Conservation (phyloP, 2,888 invertebrate species). For the Cremastinae sp. region DNA sequence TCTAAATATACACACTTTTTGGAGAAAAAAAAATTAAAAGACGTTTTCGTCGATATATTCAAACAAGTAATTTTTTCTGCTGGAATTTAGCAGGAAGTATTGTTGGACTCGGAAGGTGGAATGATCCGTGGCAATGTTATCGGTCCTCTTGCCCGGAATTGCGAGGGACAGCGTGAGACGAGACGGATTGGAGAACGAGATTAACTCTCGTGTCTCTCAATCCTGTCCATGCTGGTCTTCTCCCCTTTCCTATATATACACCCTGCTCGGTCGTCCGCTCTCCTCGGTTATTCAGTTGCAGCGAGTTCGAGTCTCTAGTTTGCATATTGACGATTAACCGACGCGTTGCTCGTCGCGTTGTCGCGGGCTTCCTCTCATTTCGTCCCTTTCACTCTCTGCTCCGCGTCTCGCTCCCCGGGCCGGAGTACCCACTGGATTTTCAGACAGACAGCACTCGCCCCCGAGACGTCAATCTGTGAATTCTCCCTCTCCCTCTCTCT, state of each 20-base stretch:
- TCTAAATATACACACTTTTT: too few species aligned
- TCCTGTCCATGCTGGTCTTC: background rate
- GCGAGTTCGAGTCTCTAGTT: conserved; percentile 60
- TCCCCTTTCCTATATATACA: background rate
- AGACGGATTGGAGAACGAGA: conserved; percentile 38
- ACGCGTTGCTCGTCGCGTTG: conserved; percentile 56
- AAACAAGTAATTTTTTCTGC: conserved; percentile 11
- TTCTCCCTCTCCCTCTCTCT: conserved; percentile 15
- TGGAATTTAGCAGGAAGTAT: background rate
- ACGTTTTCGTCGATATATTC: too few species aligned
- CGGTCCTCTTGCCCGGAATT: conserved; percentile 26
- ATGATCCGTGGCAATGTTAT: conserved; percentile 45
- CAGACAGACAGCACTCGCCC: conserved; percentile 70
- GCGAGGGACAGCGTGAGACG: conserved; percentile 1
- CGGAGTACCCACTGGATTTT: conserved; percentile 48
- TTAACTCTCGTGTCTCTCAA: conserved; percentile 39
- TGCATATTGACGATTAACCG: conserved; percentile 66
- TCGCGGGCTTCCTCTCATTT: conserved; percentile 45
- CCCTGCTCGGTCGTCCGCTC: conserved; percentile 13
- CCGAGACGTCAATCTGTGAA: conserved; percentile 72
- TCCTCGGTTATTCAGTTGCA: conserved; percentile 48
- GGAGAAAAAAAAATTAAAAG: too few species aligned
- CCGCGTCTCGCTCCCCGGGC: conserved; percentile 5
- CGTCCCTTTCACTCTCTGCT: conserved; percentile 29
- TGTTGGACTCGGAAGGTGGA: conserved; percentile 44